Evolutionary conservation across 2,113 vertebrate species (phyloP), one percentile per base, ranked within the genome.

Genomic region (Rhinoderma darwinii): DNA sequence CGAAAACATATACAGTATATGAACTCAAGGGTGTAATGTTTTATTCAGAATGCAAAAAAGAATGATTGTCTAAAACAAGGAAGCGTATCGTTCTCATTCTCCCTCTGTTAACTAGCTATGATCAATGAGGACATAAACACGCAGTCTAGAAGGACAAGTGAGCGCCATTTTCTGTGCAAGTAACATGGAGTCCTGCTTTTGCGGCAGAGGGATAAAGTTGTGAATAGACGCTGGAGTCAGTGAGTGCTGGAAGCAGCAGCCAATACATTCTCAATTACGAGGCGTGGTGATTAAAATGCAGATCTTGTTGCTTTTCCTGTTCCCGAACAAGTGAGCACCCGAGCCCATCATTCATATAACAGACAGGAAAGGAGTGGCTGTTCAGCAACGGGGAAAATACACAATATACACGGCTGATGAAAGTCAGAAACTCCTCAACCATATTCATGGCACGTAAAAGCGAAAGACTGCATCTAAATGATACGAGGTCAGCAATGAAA

Each of bases 361-460:
- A 82, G 68, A 63, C 86, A 87, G 86, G 79, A 82, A 87, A 82
- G 79, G 79, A 82, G 86, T 63, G 86, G 78, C 70, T 5, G 35
- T 43, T 47, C 59, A 20, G 78, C 39, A 68, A 68, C 75, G 3
- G 84, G 44, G 78, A 3, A 47, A 50, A 70, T 22, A 12, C 32
- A 41, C 68, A 39, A 0, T 10, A 9, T 1, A 12, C 7, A 25
- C 68, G 25, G 20, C 20, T 41, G 25, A 27, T n/a, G 56, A 10
- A 30, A 30, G 59, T 30, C 27, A 25, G 5, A 4, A 72, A 41
- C 7, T 72, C 9, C 5, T 41, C 15, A 11, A 20, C 6, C 2
- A 32, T 30, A 66, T 4, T 18, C 9, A 32, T 14, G 7, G 61
- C 3, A 6, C 17, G 61, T 30, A 66, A 32, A 66, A 70, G 68